phyloP scores from a whole-genome alignment of 2,113 vertebrate genomes.

The Chionis minor region DNA sequence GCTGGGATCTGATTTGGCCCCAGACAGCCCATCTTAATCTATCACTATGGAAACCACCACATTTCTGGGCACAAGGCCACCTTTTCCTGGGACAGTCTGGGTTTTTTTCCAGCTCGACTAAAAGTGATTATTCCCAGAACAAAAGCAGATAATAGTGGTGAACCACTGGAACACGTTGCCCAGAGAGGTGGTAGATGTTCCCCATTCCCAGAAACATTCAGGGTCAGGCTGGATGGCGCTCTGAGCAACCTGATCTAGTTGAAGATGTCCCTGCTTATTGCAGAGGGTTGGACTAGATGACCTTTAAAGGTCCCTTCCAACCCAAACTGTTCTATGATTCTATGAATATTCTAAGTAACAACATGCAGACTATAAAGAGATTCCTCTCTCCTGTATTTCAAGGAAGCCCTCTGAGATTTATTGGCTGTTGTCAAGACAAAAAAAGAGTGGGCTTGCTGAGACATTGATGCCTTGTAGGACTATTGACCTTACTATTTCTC shows the following conservation, averaged over 20 bases:
- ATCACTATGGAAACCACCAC: not conserved
- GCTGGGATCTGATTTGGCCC: conserved; percentile 6
- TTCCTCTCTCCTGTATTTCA: not conserved
- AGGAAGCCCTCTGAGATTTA: not conserved
- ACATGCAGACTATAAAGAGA: not conserved
- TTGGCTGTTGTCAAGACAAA: not conserved
- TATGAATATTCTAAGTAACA: not conserved
- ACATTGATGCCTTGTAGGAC: not conserved
- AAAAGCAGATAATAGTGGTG: not conserved
- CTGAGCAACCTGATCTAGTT: not conserved
- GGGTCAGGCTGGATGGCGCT: not conserved
- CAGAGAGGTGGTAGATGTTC: not conserved
- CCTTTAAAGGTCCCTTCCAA: not conserved
- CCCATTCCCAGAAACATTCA: not conserved
- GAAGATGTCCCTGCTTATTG: not conserved
- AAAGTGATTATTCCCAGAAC: not conserved
- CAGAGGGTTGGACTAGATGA: not conserved
- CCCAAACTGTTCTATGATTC: not conserved
- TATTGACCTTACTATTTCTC: conserved; percentile 11
- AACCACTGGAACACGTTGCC: not conserved
- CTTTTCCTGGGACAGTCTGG: not conserved
- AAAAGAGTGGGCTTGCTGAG: not conserved
- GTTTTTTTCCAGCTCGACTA: not conserved
- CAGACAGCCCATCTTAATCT: conserved; percentile 14
- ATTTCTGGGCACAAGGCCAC: conserved; percentile 4